Evolutionary conservation across 2,113 vertebrate genomes (phyloP).

Genomic region (Lampris megalopsis): DNA sequence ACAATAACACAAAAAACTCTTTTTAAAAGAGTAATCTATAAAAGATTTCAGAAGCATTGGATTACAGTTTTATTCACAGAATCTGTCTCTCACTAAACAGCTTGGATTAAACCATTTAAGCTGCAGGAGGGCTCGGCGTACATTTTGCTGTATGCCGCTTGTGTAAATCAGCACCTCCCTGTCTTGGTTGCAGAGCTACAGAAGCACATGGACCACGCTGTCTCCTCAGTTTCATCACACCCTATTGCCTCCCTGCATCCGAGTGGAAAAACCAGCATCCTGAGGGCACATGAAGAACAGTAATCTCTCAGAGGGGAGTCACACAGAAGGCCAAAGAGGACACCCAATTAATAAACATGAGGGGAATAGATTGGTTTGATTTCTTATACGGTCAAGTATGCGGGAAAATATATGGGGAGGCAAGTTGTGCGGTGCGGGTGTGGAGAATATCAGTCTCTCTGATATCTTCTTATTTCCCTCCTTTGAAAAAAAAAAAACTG

Average conservation of each 20-base stretch:
- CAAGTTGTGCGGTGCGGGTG: conserved; percentile 32
- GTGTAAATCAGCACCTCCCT: conserved; percentile 55
- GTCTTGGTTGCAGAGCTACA: conserved; percentile 25
- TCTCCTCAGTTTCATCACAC: conserved; percentile 59
- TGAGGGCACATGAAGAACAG: conserved; percentile 21
- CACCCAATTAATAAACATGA: conserved; percentile 76
- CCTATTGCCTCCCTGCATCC: conserved; percentile 43
- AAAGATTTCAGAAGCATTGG: conserved; percentile 7
- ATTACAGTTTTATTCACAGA: neutral
- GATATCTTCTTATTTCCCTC: conserved; percentile 49
- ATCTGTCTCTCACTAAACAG: conserved; percentile 9
- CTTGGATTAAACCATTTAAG: neutral
- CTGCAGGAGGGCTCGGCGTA: conserved; percentile 4
- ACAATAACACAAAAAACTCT: conserved; percentile 27
- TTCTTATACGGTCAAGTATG: conserved; percentile 63
- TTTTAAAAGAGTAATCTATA: neutral
- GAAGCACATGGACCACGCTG: conserved; percentile 40
- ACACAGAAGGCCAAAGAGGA: conserved; percentile 58
- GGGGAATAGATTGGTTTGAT: conserved; percentile 60
- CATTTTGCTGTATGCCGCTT: conserved; percentile 2
- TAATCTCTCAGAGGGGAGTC: conserved; percentile 52
- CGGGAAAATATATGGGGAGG: conserved; percentile 1
- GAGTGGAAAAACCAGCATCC: conserved; percentile 7
- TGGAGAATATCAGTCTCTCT: conserved; percentile 64
- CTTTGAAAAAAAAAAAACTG: conserved; percentile 53